These are phyloP conservation scores for Serilophus lunatus DNA, from an alignment of 2,113 vertebrate genomes.

Conservation along the genomic window DNA sequence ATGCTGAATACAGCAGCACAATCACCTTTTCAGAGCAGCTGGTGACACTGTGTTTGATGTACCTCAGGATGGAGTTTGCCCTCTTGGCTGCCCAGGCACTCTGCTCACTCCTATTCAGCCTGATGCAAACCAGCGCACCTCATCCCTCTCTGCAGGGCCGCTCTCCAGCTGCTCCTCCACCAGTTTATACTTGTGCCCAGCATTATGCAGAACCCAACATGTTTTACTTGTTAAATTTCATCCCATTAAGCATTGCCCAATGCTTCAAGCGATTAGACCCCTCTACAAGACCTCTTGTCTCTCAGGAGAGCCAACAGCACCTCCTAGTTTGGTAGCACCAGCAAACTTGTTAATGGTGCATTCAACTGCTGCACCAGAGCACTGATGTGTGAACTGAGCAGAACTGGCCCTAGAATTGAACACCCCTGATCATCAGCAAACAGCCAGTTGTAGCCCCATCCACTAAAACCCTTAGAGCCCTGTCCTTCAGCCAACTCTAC, in stretches of 20 bases:
- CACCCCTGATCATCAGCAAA: accelerated
- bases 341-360: neutral
- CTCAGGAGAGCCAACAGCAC: neutral
- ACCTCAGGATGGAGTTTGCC: accelerated
- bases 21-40: neutral
- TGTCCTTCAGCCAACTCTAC: neutral
- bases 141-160: neutral
- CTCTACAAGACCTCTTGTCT: neutral
- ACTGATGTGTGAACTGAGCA: neutral
- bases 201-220: neutral
- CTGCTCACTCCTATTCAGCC: neutral
- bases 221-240: neutral
- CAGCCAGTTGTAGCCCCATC: neutral
- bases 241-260: accelerated
- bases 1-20: accelerated
- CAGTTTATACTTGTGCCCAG: neutral
- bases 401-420: neutral
- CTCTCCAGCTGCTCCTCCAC: neutral
- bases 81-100: neutral
- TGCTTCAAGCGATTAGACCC: neutral
- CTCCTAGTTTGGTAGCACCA: neutral
- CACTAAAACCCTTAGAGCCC: neutral
- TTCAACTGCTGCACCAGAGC: neutral
- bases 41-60: neutral
- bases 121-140: neutral